A percentile compares a stretch with the other conserved stretches of the same genome.
Evolutionary conservation across 2,888 invertebrate species (phyloP).

Genomic region (Anticlea derivata): DNA sequence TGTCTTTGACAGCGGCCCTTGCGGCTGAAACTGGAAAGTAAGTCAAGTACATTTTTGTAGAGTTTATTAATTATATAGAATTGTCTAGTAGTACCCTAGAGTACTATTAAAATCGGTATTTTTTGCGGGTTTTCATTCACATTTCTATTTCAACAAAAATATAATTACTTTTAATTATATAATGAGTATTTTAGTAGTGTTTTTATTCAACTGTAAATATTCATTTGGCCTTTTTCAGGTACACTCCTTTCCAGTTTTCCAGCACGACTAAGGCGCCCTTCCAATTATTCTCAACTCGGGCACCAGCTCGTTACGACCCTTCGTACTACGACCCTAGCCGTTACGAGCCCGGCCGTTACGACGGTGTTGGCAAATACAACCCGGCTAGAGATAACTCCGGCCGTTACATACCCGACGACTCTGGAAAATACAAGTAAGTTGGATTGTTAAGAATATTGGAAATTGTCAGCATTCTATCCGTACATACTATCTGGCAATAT

Average conservation of each 20-base stretch:
- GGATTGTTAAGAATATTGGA: too few species aligned
- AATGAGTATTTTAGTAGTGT: neutral
- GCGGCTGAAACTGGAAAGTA: constrained; percentile 59
- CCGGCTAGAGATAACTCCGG: constrained; percentile 49
- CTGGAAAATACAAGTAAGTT: constrained; percentile 66
- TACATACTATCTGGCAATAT: too few species aligned
- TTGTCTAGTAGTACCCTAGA: too few species aligned
- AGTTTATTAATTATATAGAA: too few species aligned
- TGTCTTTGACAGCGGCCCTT: constrained; percentile 61
- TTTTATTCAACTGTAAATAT: neutral
- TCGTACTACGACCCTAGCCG: constrained; percentile 41
- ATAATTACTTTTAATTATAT: too few species aligned
- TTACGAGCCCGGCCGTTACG: constrained; percentile 42
- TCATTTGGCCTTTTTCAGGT: constrained; percentile 32
- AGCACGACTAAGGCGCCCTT: constrained; percentile 16
- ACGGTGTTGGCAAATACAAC: constrained; percentile 45
- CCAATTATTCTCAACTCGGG: constrained; percentile 7
- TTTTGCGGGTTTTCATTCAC: too few species aligned
- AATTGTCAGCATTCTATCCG: too few species aligned
- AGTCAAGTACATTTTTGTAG: constrained; percentile 43
- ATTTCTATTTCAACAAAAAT: too few species aligned
- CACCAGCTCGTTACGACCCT: constrained; percentile 32
- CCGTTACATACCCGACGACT: constrained; percentile 53
- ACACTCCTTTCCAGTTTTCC: constrained; percentile 41
- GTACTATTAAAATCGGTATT: too few species aligned